Percentiles rank a stretch among this genome's conserved stretches.
These are phyloP conservation scores for Leptobrachium ailaonicum DNA, from an alignment of 2,113 vertebrate species.

Conservation along the genomic window DNA sequence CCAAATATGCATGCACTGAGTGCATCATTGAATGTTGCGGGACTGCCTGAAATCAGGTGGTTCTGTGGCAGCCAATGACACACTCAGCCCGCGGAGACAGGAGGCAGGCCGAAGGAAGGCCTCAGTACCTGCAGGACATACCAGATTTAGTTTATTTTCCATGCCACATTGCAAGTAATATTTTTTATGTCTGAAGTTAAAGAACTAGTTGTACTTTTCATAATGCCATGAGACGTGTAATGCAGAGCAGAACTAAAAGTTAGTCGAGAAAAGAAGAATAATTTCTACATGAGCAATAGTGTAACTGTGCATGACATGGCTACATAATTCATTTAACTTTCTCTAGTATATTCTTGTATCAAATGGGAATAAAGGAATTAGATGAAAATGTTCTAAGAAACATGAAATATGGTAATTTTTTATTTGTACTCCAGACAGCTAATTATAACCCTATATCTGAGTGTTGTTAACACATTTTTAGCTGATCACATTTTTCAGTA, in stretches of 20 bases:
- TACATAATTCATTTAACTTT: background rate
- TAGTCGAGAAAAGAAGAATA: background rate
- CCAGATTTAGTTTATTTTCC: too few relatives aligned
- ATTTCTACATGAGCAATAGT: background rate
- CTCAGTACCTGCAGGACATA: too few relatives aligned
- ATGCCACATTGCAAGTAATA: too few relatives aligned
- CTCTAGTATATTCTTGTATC: background rate
- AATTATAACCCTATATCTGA: background rate
- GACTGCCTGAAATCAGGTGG: too few relatives aligned
- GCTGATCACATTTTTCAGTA: background rate
- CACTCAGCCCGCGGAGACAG: too few relatives aligned
- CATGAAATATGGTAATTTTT: background rate
- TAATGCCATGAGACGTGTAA: background rate
- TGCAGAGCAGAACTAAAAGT: background rate
- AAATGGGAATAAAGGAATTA: background rate
- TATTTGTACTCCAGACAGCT: slow-evolving; percentile 15
- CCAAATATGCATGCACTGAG: too few relatives aligned
- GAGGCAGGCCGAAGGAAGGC: too few relatives aligned
- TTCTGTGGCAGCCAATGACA: too few relatives aligned
- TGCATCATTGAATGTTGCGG: too few relatives aligned
- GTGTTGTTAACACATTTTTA: background rate
- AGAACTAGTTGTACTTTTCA: too few relatives aligned
- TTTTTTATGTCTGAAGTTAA: too few relatives aligned
- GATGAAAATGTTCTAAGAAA: background rate
- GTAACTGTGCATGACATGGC: background rate